A percentile compares a stretch with the other conserved stretches of the same genome.
These are phyloP conservation scores for Pseudocheirus occidentalis DNA, from an alignment of 2,797 vertebrate genomes.

Conservation along the genomic window DNA sequence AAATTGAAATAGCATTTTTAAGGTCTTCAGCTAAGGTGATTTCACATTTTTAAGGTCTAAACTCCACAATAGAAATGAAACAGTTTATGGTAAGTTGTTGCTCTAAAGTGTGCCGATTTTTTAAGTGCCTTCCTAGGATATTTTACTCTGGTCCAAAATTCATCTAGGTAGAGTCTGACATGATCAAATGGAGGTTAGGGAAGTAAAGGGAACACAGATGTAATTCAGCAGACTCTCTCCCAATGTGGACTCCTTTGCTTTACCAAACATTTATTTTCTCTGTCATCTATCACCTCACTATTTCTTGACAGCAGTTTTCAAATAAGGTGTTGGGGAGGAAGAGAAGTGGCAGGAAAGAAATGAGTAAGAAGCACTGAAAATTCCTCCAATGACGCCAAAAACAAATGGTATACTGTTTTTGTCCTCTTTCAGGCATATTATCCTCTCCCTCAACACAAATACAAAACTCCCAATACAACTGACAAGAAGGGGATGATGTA, in stretches of 20 bases:
- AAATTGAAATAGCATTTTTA: constrained; percentile 22
- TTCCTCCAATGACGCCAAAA: not conserved
- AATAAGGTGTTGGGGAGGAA: not conserved
- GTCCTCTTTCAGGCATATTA: not conserved
- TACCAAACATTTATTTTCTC: not conserved
- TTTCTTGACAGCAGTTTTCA: constrained; percentile 13
- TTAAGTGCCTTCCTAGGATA: not conserved
- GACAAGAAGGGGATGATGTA: not conserved
- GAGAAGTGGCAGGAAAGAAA: not conserved
- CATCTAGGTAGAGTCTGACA: not conserved
- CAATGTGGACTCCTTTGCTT: accelerated
- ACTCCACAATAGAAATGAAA: accelerated
- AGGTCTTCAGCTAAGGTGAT: not conserved
- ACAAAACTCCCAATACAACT: not conserved
- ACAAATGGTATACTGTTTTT: not conserved
- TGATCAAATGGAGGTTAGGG: not conserved
- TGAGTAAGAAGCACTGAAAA: not conserved
- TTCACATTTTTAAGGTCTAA: not conserved
- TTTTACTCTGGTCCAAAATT: not conserved
- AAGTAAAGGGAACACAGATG: not conserved
- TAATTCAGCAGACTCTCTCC: not conserved
- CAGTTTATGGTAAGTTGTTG: not conserved
- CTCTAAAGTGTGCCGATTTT: accelerated
- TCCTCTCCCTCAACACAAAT: not conserved
- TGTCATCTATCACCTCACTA: not conserved